These are phyloP conservation scores for Artibeus lituratus DNA, from an alignment of 2,797 vertebrate species.

Conservation along the genomic window DNA sequence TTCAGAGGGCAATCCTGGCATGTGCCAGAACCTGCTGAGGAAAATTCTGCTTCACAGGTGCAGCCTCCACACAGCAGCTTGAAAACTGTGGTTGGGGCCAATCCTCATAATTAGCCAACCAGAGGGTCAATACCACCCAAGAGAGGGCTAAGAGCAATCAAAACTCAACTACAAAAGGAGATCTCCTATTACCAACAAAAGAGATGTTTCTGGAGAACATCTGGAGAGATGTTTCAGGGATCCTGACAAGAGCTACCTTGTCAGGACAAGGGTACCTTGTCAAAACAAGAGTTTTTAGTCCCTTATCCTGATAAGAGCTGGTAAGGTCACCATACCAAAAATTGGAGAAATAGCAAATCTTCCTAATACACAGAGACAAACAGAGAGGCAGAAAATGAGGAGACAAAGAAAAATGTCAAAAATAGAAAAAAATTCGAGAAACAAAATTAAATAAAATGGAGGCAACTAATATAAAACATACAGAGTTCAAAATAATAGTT, in stretches of 20 bases:
- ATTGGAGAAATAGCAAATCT: background rate
- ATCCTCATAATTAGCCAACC: background rate
- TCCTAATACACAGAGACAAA: background rate
- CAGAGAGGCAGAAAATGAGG: background rate
- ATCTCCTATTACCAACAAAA: background rate
- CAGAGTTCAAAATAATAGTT: background rate
- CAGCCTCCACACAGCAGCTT: background rate
- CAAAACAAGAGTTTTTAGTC: too few species aligned
- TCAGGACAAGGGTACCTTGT: too few species aligned
- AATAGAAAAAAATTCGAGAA: background rate
- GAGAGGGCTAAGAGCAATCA: background rate
- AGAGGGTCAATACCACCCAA: background rate
- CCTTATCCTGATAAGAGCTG: too few species aligned
- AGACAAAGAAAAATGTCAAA: background rate
- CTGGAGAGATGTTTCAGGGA: too few species aligned
- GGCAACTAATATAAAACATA: background rate
- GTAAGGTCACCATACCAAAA: background rate
- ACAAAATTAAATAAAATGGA: background rate
- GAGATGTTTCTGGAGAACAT: background rate
- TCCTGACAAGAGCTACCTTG: background rate
- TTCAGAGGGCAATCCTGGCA: background rate
- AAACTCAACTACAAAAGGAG: background rate
- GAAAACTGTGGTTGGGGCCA: background rate
- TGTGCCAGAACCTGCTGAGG: background rate
- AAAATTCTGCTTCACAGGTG: background rate